Evolutionary conservation across 2,113 vertebrate genomes (phyloP).

Genomic region (Lutjanus erythropterus): DNA sequence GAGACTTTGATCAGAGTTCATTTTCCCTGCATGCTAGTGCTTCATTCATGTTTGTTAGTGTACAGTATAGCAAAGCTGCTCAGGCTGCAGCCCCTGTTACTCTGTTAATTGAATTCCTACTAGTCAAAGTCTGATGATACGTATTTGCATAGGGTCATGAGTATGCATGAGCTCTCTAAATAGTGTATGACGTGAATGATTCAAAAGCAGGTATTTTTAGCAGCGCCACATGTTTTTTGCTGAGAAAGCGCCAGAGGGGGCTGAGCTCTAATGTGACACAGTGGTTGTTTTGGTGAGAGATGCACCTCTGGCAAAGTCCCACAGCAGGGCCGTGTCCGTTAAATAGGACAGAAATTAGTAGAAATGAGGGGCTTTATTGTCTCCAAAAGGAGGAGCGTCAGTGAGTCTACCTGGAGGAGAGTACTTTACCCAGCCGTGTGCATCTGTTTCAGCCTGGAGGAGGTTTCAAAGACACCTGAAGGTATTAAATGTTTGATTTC

Average conservation of each 20-base stretch:
- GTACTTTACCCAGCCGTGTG: background rate
- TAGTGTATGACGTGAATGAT: slow-evolving; percentile 59
- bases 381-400: background rate
- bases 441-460: background rate
- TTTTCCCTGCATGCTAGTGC: background rate
- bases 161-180: slow-evolving; percentile 65
- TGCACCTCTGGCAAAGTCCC: slow-evolving; percentile 48
- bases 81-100: background rate
- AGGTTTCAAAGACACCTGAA: background rate
- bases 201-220: slow-evolving; percentile 71
- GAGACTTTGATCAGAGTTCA: slow-evolving; percentile 32
- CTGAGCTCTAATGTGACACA: slow-evolving; percentile 27
- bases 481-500: slow-evolving; percentile 4
- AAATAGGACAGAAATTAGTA: slow-evolving; percentile 44
- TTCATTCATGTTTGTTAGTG: slow-evolving; percentile 7
- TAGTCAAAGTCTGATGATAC: slow-evolving; percentile 24
- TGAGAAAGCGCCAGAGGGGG: background rate
- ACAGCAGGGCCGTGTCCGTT: slow-evolving; percentile 16
- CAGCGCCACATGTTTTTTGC: slow-evolving; percentile 46
- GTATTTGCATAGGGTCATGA: slow-evolving; percentile 57
- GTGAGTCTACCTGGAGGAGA: slow-evolving; percentile 24
- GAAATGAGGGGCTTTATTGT: slow-evolving; percentile 14
- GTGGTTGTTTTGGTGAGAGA: slow-evolving; percentile 55
- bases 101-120: slow-evolving; percentile 20
- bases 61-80: background rate